Base-by-base conservation (phyloP, 2,888 invertebrate species). In the Lampropteryx suffumata region DNA sequence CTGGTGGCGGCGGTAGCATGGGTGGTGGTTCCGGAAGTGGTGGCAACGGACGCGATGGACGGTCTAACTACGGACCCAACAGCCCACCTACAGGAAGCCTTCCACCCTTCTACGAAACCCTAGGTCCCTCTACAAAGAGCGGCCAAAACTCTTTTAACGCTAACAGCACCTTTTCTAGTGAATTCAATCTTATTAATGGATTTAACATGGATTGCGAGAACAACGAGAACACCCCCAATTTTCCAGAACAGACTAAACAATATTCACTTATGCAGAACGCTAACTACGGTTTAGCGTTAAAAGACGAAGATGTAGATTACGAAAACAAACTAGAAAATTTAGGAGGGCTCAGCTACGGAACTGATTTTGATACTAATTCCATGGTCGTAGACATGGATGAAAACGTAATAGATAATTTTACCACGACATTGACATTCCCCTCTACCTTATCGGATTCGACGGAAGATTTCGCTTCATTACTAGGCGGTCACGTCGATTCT, bases 71-170 rank as follows among this genome's bases (percentile, higher is more conserved):
- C 74, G 96, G 96, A 1, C 96, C 96, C 5, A 96, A 95, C 64
- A 96, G 96, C 66, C 96, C 96, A 42, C 96, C 96, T 1, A 96
- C 96, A 0, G 96, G 96, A 9, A 95, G 96, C 42, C 85, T 97
- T 54, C 97, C 97, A n/a, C 96, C 96, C 0, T 97, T 97, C 72
- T 96, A 96, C 78, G 96, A 96, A 82, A 95, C 95, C 7, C 90
- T 97, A 0, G 90, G 88, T 12, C 87, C 89, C 11, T 87, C 87
- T 1, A 86, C 88, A 11, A 97, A 97, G 79, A 93, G 94, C 41
- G 95, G 96, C 9, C 95, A 95, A 70, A 94, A 93, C 61, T 92
- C 93, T 8, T 95, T 93, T 70, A 94, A 94, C 71, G 93, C 93
- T 14, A 93, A 92, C 67, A 91, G 93, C 27, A 92, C 90, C 61